phyloP scores from a whole-genome alignment of 1,140 invertebrate genomes.

The Dinothrombium tinctorium region DNA sequence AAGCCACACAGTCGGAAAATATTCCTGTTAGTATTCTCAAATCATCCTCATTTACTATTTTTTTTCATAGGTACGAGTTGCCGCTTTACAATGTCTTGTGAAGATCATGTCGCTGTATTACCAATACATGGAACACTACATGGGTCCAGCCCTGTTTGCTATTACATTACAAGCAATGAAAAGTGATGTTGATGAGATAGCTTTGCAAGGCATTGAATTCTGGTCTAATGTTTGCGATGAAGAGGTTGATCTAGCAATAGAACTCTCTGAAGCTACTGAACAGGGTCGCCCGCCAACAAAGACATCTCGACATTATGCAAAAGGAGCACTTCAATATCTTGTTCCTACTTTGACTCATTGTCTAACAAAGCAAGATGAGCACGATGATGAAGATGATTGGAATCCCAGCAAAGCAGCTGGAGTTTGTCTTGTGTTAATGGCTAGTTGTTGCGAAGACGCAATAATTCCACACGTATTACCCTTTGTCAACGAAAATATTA shows the following conservation, averaged over 20 bases:
- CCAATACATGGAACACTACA: conserved; percentile 96
- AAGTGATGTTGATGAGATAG: conserved; percentile 78
- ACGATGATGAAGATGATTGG: conserved; percentile 96
- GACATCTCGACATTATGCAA: conserved; percentile 70
- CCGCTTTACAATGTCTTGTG: conserved; percentile 89
- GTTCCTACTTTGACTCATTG: conserved; percentile 82
- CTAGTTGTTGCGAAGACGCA: conserved; percentile 87
- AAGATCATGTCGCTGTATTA: conserved; percentile 98
- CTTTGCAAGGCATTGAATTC: conserved; percentile 97
- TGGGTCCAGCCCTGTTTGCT: conserved; percentile 91
- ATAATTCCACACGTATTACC: conserved; percentile 87
- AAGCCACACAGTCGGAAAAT: conserved; percentile 42
- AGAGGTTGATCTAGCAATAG: conserved; percentile 87
- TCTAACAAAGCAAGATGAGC: conserved; percentile 60
- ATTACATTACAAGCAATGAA: conserved; percentile 98
- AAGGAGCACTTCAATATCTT: conserved; percentile 81
- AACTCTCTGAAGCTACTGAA: conserved; percentile 75
- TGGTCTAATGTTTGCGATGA: conserved; percentile 99
- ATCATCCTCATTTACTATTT: not conserved
- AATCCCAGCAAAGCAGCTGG: conserved; percentile 97
- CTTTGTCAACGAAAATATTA: conserved; percentile 90
- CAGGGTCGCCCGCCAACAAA: conserved; percentile 66
- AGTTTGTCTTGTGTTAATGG: conserved; percentile 93
- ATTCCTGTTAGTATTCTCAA: conserved; percentile 38
- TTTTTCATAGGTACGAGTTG: conserved; percentile 35